Conservation (phyloP, 2,888 invertebrate species). For the Bursaphelenchus okinawaensis region DNA sequence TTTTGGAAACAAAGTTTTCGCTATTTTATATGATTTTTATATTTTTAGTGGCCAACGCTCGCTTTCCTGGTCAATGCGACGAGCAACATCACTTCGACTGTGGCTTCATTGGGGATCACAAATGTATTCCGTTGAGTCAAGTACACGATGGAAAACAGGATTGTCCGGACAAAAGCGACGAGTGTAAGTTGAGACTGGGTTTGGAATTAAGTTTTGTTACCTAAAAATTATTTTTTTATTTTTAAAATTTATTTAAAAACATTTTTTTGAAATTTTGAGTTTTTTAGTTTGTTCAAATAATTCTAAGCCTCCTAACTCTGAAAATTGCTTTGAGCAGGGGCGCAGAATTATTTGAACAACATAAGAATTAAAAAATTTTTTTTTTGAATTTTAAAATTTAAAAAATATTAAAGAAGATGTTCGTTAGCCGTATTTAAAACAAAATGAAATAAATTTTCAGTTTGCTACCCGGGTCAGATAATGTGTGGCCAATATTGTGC, state of each 20-base stretch:
- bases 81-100: slow-evolving; percentile 48
- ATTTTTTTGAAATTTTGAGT: too few species aligned
- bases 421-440: not conserved
- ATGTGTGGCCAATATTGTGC: slow-evolving; percentile 52
- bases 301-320: too few species aligned
- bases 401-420: not conserved
- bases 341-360: too few species aligned
- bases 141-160: slow-evolving; percentile 53
- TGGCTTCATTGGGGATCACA: slow-evolving; percentile 34
- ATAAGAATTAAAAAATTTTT: too few species aligned
- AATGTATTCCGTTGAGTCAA: slow-evolving; percentile 44
- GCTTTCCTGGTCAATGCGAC: slow-evolving; percentile 48
- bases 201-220: not conserved
- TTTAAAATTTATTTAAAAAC: too few species aligned
- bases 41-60: slow-evolving; percentile 42
- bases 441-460: slow-evolving; percentile 29
- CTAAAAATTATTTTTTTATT: not conserved
- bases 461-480: slow-evolving; percentile 53
- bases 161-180: slow-evolving; percentile 53
- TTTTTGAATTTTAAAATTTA: too few species aligned
- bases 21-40: not conserved
- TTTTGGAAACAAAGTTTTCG: not conserved
- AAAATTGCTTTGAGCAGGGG: too few species aligned
- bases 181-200: slow-evolving; percentile 37
- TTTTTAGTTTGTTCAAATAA: too few species aligned